Evolutionary conservation across 1,140 invertebrate species (phyloP).

Genomic region (Leptopilina boulardi): DNA sequence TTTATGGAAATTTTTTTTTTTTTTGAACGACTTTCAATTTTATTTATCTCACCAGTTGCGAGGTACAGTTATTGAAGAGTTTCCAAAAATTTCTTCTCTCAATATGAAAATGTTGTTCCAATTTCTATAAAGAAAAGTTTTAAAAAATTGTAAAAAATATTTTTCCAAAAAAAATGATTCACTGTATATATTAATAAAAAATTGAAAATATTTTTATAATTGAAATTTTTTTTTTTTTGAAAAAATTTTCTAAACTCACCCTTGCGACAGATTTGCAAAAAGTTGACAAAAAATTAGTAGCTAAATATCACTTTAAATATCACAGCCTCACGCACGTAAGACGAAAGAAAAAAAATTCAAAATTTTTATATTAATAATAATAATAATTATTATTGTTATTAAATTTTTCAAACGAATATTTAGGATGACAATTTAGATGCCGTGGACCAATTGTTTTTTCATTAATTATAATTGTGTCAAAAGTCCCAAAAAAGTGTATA

Average conservation of each 20-base stretch:
- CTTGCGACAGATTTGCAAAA: neutral
- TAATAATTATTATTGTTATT: too few relatives aligned
- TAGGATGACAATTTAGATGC: neutral
- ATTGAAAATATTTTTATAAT: too few relatives aligned
- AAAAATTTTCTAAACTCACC: neutral
- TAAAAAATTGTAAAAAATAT: too few relatives aligned
- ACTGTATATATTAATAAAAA: too few relatives aligned
- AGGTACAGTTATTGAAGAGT: neutral
- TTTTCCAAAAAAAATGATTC: too few relatives aligned
- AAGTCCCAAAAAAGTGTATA: neutral
- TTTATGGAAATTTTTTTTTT: neutral
- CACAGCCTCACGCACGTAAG: constrained; percentile 2
- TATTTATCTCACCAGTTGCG: neutral
- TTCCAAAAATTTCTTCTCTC: neutral
- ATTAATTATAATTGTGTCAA: neutral
- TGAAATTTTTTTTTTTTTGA: too few relatives aligned
- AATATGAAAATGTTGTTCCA: neutral
- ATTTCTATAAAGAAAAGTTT: neutral
- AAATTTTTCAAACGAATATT: neutral
- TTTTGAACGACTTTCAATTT: neutral
- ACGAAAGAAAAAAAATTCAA: neutral
- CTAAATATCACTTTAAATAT: constrained; percentile 27
- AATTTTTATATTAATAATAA: too few relatives aligned
- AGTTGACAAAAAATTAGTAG: neutral
- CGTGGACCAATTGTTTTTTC: neutral